Percentiles rank a stretch among this genome's conserved stretches.
Conservation (phyloP, 2,888 invertebrate species). For the Nephrotoma guestfalica region DNA sequence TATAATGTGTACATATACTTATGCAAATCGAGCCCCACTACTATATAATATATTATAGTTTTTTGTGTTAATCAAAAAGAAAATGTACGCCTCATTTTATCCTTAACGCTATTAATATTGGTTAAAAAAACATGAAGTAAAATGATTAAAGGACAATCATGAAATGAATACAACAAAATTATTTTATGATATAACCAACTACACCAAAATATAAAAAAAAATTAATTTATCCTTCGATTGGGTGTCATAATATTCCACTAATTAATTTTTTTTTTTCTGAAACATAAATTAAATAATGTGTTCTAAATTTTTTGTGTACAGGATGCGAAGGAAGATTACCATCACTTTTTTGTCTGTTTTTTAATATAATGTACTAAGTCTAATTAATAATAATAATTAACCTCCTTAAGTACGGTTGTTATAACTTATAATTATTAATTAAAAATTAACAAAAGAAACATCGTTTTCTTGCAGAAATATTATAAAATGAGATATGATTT, state of each 20-base stretch:
- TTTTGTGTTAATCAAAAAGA: background rate
- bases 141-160: background rate
- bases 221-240: background rate
- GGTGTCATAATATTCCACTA: background rate
- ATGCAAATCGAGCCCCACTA: background rate
- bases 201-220: background rate
- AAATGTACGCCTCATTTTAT: background rate
- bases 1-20: background rate
- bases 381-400: background rate
- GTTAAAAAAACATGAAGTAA: background rate
- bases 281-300: background rate
- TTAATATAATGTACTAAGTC: background rate
- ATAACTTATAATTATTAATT: background rate
- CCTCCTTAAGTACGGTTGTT: background rate
- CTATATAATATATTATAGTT: background rate
- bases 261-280: background rate
- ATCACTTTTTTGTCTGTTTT: background rate
- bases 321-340: background rate
- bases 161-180: background rate
- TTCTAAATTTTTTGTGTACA: background rate
- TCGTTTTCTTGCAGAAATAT: background rate
- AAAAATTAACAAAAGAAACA: background rate
- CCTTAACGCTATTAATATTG: background rate
- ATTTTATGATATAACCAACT: background rate
- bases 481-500: background rate